phyloP scores from a whole-genome alignment of 2,888 invertebrate species.

The Pollenia labialis region DNA sequence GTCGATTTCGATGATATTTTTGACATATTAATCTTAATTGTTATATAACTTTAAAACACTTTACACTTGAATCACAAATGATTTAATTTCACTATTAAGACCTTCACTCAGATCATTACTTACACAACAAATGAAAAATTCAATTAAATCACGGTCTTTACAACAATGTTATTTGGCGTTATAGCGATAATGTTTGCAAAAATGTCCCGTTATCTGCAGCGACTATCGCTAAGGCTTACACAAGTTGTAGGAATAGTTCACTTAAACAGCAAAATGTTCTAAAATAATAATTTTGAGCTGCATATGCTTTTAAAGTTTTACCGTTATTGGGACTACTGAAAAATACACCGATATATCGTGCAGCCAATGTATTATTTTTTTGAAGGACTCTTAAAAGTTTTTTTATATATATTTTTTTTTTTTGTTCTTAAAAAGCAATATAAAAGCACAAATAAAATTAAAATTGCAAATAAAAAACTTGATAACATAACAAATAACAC shows the following conservation, averaged over 20 bases:
- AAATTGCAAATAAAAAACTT: too few relatives aligned
- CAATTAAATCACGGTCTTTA: background rate
- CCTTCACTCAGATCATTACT: background rate
- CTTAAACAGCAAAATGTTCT: background rate
- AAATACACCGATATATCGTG: too few relatives aligned
- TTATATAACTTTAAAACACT: background rate
- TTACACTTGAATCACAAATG: background rate
- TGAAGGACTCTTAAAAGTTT: too few relatives aligned
- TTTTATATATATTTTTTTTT: too few relatives aligned
- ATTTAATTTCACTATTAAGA: slow-evolving; percentile 19
- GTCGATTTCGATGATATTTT: background rate
- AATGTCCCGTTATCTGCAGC: slow-evolving; percentile 16
- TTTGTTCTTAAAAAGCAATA: too few relatives aligned
- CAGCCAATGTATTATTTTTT: background rate
- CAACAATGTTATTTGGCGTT: background rate
- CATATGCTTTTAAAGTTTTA: background rate
- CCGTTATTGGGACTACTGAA: too few relatives aligned
- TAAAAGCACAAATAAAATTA: too few relatives aligned
- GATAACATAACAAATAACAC: too few relatives aligned
- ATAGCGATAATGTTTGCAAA: slow-evolving; percentile 20
- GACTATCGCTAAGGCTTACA: slow-evolving; percentile 19
- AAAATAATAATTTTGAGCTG: slow-evolving; percentile 4
- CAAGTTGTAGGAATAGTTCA: slow-evolving; percentile 9
- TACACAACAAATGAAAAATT: slow-evolving; percentile 17
- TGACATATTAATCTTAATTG: background rate